Base-by-base conservation (phyloP, 1,140 invertebrate species). In the Drosophila littoralis region DNA sequence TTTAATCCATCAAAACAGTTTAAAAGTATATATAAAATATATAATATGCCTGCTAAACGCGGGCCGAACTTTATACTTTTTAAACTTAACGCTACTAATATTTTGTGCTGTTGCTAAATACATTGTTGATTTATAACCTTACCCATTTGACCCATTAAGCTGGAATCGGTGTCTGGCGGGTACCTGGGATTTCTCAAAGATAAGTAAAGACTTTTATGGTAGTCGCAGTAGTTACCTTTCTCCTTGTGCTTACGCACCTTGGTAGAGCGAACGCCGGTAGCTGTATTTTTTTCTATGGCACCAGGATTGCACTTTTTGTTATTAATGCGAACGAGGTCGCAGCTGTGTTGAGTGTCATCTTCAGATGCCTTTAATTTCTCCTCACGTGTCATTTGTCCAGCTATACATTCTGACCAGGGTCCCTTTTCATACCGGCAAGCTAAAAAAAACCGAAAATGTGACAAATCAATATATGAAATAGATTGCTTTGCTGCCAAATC, bases 351-450 rank as follows among this genome's bases (percentile, higher is more conserved):
- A 28, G 46, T 75, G 3, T 35, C 70, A 6, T 61, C 95, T 61
- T 95, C 95, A 80, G 95, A 94, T 35, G 94, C 84, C 81, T 96
- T 96, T 48, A 96, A 81, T 79, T 94, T 95, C 81, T 96, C 95
- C 77, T 94, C 94, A 89, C 96, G 94, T 35, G 94, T 94, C 94
- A 96, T 95, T 91, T 93, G 92, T 66, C 94, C 91, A 42, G 51
- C 81, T 42, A 10, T 96, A 92, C 97, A 98, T 77, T 97, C 96
- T 45, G 96, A 95, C 97, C 97, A 97, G 59, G 95, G 92, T 57
- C 96, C 95, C 86, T 97, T 96, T 60, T 94, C 93, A 91, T 97
- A 98, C 88, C 96, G 95, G 91, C 97, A 98, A 51, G 94, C 92
- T 92, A 36, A 57, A 71, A 35, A 7, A 51, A 8, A 15, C 1